Base-by-base conservation (phyloP, 2,113 vertebrate genomes). In the Xerus inauris region DNA sequence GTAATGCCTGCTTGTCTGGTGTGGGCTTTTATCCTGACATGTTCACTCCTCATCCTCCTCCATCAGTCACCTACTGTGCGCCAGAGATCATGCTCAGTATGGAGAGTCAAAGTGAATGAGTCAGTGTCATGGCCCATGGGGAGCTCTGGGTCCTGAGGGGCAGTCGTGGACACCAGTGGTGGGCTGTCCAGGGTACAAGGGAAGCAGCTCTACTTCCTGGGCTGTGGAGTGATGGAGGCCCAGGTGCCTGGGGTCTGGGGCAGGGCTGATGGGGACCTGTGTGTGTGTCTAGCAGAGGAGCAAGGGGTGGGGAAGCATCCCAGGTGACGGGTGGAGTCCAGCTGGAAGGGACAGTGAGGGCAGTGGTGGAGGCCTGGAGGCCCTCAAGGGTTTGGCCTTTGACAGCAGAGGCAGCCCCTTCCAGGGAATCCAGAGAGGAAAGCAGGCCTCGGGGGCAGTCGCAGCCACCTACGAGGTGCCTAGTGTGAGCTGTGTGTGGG, bases 161-260 rank as follows among this genome's bases (percentile, higher is more conserved):
- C 28, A 47, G 1, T 17, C 0, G 5, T 17, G 59, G 12, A 45
- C 45, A 10, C 4, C 6, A 12, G 0, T 0, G 0, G 9, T 30
- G 30, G 51, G 1, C 19, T 10, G 1, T 28, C 30, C 51, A 45
- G 8, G 14, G 6, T 3, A 8, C 19, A 7, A 2, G 11, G 62
- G 35, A 45, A 93, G 26, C 51, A 79, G 49, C 17, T 49, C n/a
- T 8, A 2, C 20, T 73, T 49, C 28, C 8, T 30, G n/a, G 77
- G 45, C 77, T 6, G 11, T 14, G 2, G 30, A 54, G 45, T 2
- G 13, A 65, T 19, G 3, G 45, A 75, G 10, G 77, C 20, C 13
- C 5, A 3, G 35, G 76, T 5, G 16, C 57, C 28, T 8, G 1
- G 17, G 19, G 16, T 57, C 16, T 8, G 0, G 17, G 13, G 13